Conservation (phyloP, 2,888 invertebrate genomes). For the Monochamus alternatus region DNA sequence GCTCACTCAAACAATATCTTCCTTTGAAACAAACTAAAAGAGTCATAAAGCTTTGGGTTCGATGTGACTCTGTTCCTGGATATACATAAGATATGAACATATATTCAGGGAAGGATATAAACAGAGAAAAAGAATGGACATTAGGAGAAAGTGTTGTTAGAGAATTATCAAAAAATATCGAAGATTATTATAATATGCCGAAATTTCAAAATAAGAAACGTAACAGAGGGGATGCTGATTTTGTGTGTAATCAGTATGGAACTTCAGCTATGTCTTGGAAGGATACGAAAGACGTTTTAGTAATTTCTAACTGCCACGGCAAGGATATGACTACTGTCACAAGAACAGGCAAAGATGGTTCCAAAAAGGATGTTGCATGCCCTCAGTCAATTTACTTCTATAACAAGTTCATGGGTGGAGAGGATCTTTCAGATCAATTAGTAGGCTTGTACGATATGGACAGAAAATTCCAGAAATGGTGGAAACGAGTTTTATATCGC, state of each 20-base stretch:
- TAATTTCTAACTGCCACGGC: neutral
- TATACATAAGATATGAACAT: too few relatives aligned
- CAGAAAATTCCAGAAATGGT: conserved; percentile 3
- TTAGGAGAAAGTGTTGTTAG: too few relatives aligned
- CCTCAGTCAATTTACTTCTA: neutral
- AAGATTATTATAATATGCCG: neutral
- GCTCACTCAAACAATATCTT: too few relatives aligned
- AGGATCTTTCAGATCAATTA: neutral
- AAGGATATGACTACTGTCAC: neutral
- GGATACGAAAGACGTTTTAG: conserved; percentile 7
- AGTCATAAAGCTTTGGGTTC: too few relatives aligned
- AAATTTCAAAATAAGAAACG: conserved; percentile 3
- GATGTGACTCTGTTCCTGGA: too few relatives aligned
- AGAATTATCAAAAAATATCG: neutral
- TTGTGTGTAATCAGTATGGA: neutral
- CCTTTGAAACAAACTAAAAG: too few relatives aligned
- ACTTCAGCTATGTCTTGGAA: neutral
- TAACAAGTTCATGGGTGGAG: neutral
- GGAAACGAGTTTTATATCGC: neutral
- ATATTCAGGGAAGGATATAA: too few relatives aligned
- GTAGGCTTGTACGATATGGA: conserved; percentile 6
- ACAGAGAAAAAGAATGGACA: too few relatives aligned
- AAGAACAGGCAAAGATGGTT: neutral
- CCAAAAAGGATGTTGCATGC: conserved; percentile 5
- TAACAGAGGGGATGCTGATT: neutral